These are phyloP conservation scores for Scomber scombrus DNA, from an alignment of 2,113 vertebrate genomes.

Conservation along the genomic window DNA sequence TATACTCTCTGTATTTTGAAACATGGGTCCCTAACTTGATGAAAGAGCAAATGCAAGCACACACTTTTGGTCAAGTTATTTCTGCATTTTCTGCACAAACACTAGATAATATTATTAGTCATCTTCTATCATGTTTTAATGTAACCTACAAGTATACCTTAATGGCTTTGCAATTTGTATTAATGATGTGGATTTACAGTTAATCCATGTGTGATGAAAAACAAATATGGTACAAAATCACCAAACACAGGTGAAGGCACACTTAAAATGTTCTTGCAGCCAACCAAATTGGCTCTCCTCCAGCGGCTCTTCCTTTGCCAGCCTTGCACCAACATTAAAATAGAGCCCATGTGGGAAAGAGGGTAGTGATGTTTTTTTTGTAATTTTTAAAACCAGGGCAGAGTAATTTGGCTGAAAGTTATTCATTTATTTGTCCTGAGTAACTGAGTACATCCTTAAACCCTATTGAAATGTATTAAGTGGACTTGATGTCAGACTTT, in stretches of 20 bases:
- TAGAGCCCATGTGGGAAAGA: background rate
- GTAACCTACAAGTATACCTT: background rate
- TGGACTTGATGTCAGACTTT: background rate
- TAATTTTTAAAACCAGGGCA: background rate
- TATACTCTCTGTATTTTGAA: no score
- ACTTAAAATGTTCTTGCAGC: background rate
- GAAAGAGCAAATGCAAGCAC: background rate
- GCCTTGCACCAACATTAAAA: background rate
- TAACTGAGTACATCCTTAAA: conserved; percentile 8
- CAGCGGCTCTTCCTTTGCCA: background rate
- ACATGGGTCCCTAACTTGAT: no score
- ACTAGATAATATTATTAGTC: background rate
- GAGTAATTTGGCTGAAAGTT: background rate
- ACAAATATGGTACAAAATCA: no score
- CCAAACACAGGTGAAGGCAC: background rate
- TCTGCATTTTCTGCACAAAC: background rate
- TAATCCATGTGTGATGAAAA: background rate
- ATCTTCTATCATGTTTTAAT: background rate
- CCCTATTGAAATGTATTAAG: background rate
- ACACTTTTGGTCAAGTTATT: background rate
- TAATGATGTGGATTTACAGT: background rate
- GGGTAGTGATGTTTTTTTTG: background rate
- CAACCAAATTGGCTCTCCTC: background rate
- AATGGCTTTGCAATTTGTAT: background rate
- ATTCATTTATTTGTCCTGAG: background rate